Conservation (phyloP, 2,797 vertebrate species). For the Cygnus olor region DNA sequence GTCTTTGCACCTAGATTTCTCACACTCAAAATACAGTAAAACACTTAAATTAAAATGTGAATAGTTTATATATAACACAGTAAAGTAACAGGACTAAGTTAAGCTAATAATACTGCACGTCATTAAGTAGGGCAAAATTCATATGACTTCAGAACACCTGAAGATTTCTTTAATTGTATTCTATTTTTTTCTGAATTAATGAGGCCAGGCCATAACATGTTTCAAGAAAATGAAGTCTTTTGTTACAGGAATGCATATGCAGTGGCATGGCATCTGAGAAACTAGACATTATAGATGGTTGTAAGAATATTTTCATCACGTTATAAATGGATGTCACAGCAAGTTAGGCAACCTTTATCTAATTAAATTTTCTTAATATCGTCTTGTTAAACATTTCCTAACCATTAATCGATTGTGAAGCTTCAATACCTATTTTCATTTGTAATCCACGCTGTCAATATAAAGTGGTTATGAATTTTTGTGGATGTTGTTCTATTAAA, state of each 20-base stretch:
- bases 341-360: neutral
- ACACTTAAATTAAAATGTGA: constrained; percentile 31
- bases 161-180: constrained; percentile 75
- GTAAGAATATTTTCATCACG: constrained; percentile 26
- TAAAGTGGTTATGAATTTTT: neutral
- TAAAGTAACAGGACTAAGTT: constrained; percentile 65
- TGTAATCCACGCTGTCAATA: neutral
- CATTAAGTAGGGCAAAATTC: constrained; percentile 70
- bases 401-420: constrained; percentile 25
- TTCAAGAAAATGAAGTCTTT: constrained; percentile 74
- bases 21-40: constrained; percentile 6
- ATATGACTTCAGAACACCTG: constrained; percentile 64
- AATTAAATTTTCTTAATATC: constrained; percentile 43
- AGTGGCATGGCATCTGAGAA: neutral
- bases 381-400: neutral
- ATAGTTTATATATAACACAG: constrained; percentile 32
- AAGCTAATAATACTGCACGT: constrained; percentile 48
- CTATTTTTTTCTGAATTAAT: constrained; percentile 74
- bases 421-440: neutral
- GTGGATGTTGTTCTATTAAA: neutral
- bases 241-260: constrained; percentile 57
- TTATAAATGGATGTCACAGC: neutral
- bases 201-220: constrained; percentile 64
- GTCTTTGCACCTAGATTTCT: constrained; percentile 14
- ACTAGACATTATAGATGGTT: neutral